A percentile compares a stretch with the other conserved stretches of the same genome.
Evolutionary conservation across 2,113 vertebrate species (phyloP).

Genomic region (Nestor notabilis): DNA sequence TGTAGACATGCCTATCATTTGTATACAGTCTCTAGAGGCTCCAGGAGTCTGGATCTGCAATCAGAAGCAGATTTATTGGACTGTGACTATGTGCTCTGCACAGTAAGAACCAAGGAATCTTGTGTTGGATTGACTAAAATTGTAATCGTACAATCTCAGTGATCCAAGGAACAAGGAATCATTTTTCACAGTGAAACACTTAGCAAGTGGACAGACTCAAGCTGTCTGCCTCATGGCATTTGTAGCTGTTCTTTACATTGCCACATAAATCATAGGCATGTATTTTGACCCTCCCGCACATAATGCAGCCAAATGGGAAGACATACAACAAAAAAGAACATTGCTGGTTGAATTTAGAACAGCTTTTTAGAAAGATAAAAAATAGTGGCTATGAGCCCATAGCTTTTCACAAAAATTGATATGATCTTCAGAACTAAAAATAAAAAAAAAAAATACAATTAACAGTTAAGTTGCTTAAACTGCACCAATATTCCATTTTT

Average conservation of each 20-base stretch:
- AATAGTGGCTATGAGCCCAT: background rate
- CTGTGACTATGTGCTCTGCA: slow-evolving; percentile 34
- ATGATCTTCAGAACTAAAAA: background rate
- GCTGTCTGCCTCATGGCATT: slow-evolving; percentile 42
- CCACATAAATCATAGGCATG: slow-evolving; percentile 63
- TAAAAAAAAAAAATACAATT: background rate
- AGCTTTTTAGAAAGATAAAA: background rate
- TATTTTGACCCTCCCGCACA: background rate
- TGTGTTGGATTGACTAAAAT: slow-evolving; percentile 59
- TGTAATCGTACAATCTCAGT: slow-evolving; percentile 56
- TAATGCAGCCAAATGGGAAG: slow-evolving; percentile 31
- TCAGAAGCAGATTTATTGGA: slow-evolving; percentile 51
- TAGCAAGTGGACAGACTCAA: slow-evolving; percentile 47
- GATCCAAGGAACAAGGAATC: slow-evolving; percentile 52
- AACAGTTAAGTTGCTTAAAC: background rate
- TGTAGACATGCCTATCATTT: background rate
- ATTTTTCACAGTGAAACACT: slow-evolving; percentile 66
- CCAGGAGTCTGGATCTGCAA: slow-evolving; percentile 4
- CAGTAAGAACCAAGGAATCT: slow-evolving; percentile 43
- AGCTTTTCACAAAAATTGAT: background rate
- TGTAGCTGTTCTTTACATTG: slow-evolving; percentile 23
- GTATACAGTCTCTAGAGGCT: background rate
- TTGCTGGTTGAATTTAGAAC: background rate
- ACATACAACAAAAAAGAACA: background rate
- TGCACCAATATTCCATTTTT: background rate